These are phyloP conservation scores for Bolinopsis microptera DNA, from an alignment of 37 sponge, comb jelly and placozoan genomes.

Conservation along the genomic window DNA sequence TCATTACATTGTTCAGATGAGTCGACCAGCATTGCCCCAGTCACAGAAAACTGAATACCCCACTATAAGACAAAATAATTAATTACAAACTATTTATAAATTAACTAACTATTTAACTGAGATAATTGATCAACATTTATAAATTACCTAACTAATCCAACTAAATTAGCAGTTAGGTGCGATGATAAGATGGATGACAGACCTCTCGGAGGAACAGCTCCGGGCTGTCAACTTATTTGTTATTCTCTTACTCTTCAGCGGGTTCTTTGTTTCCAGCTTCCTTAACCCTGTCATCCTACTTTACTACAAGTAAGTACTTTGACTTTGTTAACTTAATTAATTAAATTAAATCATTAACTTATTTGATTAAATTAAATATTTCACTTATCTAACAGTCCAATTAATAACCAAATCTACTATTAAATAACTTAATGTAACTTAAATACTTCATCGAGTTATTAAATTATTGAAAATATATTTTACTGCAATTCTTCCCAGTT, in stretches of 20 bases:
- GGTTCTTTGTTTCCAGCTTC: not conserved
- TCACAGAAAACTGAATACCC: no score
- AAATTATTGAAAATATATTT: no score
- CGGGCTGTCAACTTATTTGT: not conserved
- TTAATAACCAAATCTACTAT: not conserved
- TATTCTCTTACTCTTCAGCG: not conserved
- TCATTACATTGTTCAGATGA: no score
- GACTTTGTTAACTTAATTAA: not conserved
- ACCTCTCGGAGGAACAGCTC: not conserved
- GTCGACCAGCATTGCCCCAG: no score
- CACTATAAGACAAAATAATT: no score
- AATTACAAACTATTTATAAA: no score
- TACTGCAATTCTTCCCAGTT: no score
- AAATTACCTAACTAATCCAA: no score
- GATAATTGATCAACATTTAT: no score
- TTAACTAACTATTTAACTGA: no score
- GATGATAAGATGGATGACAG: conserved; percentile 47
- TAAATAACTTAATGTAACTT: not conserved
- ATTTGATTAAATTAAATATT: not conserved
- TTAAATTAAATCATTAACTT: not conserved
- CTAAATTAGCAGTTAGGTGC: no score
- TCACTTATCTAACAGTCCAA: not conserved
- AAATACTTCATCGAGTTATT: not conserved
- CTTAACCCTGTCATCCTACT: conserved; percentile 36
- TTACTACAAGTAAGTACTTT: conserved; percentile 13